Percentiles rank a stretch among this genome's conserved stretches.
These are phyloP conservation scores for Eriocheir sinensis DNA, from an alignment of 1,140 invertebrate genomes.

Conservation along the genomic window DNA sequence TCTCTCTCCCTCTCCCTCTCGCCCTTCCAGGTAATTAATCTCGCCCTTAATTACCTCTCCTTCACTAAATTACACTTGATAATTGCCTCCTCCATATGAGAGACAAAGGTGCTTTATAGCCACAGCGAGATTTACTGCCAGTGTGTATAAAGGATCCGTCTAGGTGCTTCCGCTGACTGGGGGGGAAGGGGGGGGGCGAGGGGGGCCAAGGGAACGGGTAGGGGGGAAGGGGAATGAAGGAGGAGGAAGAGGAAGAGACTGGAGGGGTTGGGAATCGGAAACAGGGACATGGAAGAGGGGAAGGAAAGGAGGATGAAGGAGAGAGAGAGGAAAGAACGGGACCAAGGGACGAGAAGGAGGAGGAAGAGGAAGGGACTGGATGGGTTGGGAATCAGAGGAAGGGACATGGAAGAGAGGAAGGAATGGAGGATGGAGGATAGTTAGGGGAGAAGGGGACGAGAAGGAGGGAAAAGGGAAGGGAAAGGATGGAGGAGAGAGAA, in stretches of 20 bases:
- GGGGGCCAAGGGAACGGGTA: too few species aligned
- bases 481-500: too few species aligned
- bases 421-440: too few species aligned
- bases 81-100: conserved; percentile 6
- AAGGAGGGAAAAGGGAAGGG: background rate
- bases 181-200: background rate
- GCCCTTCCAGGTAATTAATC: background rate
- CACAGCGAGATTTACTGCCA: background rate
- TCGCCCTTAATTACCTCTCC: conserved; percentile 3
- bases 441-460: background rate
- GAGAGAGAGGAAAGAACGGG: too few species aligned
- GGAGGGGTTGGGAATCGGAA: too few species aligned
- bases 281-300: background rate
- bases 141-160: background rate
- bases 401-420: background rate
- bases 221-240: background rate
- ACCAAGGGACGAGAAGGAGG: background rate
- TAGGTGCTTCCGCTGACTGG: background rate
- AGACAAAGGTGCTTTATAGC: background rate
- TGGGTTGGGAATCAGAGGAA: too few species aligned
- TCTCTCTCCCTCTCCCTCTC: background rate
- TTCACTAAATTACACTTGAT: conserved; percentile 17
- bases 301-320: background rate
- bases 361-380: background rate
- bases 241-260: background rate